phyloP scores from a whole-genome alignment of 2,888 invertebrate species.

The Tipula vernalis region DNA sequence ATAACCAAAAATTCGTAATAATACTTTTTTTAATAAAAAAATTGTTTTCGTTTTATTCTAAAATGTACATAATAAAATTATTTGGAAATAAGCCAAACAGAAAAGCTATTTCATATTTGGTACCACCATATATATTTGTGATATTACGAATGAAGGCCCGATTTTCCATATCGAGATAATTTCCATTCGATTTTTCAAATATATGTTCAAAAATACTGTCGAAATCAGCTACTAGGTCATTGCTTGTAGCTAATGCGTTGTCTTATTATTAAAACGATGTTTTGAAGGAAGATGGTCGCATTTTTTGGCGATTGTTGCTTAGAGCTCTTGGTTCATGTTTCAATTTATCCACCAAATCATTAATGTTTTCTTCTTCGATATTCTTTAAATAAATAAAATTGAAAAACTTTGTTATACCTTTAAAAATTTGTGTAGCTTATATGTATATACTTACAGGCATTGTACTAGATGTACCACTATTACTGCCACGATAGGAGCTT shows the following conservation, averaged over 20 bases:
- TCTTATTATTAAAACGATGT: not conserved
- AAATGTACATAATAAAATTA: not conserved
- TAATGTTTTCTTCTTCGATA: not conserved
- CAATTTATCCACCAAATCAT: not conserved
- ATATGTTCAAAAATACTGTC: no score
- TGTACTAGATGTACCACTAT: not conserved
- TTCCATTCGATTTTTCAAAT: not conserved
- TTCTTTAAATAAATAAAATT: not conserved
- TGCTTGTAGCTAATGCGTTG: not conserved
- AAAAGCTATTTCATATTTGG: not conserved
- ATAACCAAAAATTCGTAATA: not conserved
- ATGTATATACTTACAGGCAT: not conserved
- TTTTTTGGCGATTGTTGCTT: not conserved
- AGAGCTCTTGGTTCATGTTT: not conserved
- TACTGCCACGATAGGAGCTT: not conserved
- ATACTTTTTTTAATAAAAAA: not conserved
- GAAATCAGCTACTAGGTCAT: not conserved
- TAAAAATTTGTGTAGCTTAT: not conserved
- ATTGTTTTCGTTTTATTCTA: not conserved
- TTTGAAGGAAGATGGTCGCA: not conserved
- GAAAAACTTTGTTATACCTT: not conserved
- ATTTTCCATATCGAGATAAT: not conserved
- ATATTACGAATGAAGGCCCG: not conserved
- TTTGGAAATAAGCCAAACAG: not conserved
- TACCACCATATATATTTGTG: not conserved